Evolutionary conservation across 1,140 invertebrate species (phyloP), one percentile per base, ranked within the genome.

Genomic region (Megalonaias nervosa): DNA sequence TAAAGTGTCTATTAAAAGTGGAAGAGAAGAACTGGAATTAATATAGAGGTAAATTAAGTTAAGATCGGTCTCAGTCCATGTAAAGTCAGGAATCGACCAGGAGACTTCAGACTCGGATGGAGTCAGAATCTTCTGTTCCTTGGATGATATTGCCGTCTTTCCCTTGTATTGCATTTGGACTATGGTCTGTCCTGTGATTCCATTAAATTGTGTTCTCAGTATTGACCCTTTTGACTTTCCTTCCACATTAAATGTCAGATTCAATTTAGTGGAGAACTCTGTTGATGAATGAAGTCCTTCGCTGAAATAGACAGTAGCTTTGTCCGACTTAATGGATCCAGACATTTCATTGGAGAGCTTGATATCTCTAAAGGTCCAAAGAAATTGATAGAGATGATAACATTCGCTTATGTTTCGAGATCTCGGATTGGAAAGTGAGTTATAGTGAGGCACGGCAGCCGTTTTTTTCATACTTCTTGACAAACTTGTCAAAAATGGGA

Each of bases 361-460:
- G n/a, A n/a, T n/a, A n/a, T n/a, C n/a, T n/a, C n/a, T n/a, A n/a
- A n/a, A n/a, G n/a, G n/a, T n/a, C n/a, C n/a, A n/a, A n/a, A n/a
- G n/a, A n/a, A n/a, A n/a, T n/a, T n/a, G n/a, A n/a, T n/a, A n/a
- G n/a, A n/a, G n/a, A n/a, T n/a, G n/a, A n/a, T n/a, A n/a, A n/a
- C n/a, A n/a, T n/a, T 80, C 79, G 12, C 72, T 73, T 6, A 65
- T 73, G 21, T 80, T 75, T 26, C 67, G 57, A 66, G 70, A 13
- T 48, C 74, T 64, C 66, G 64, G 71, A 55, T 83, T 83, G 0
- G 67, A 73, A 31, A 79, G 81, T 11, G 79, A 65, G 1, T 76
- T 71, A 73, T 83, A 83, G 58, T 79, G 69, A 11, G 81, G 81
- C 19, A 73, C 21, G 12, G 81, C 71, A 6, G 81, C 81, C 16